Evolutionary conservation across 2,888 invertebrate genomes (phyloP).

Genomic region (Stenichneumon culpator): DNA sequence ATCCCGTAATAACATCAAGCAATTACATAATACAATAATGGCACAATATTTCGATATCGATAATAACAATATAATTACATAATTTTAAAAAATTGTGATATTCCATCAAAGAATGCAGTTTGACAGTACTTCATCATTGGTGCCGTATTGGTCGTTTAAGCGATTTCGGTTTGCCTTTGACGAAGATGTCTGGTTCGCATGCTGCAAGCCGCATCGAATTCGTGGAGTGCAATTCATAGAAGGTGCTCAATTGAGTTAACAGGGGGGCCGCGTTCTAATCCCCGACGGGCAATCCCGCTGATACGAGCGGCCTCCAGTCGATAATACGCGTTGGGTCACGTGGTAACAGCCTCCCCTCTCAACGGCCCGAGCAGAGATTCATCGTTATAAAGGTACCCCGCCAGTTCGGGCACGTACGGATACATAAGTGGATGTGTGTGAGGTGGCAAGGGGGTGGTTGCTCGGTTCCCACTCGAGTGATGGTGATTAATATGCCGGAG

Average conservation of each 20-base stretch:
- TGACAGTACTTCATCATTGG: neutral
- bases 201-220: neutral
- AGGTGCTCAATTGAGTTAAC: slow-evolving; percentile 51
- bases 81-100: neutral
- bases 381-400: slow-evolving; percentile 37
- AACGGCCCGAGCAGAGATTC: slow-evolving; percentile 41
- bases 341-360: slow-evolving; percentile 46
- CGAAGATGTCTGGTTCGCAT: neutral
- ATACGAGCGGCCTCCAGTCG: slow-evolving; percentile 53
- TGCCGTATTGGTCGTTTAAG: neutral
- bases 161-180: neutral
- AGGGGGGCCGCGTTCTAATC: slow-evolving; percentile 53
- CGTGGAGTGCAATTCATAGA: slow-evolving; percentile 27
- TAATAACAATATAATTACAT: too few species aligned
- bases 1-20: too few species aligned
- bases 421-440: slow-evolving; percentile 11
- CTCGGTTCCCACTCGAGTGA: slow-evolving; percentile 69
- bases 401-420: slow-evolving; percentile 7
- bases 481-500: slow-evolving; percentile 74
- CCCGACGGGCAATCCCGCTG: slow-evolving; percentile 60
- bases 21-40: too few species aligned
- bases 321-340: slow-evolving; percentile 41
- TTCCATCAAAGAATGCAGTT: neutral
- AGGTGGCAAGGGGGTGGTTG: slow-evolving; percentile 23
- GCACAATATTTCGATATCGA: too few species aligned